Base-by-base conservation (phyloP, 2,888 invertebrate genomes). In the Pammene aurita region DNA sequence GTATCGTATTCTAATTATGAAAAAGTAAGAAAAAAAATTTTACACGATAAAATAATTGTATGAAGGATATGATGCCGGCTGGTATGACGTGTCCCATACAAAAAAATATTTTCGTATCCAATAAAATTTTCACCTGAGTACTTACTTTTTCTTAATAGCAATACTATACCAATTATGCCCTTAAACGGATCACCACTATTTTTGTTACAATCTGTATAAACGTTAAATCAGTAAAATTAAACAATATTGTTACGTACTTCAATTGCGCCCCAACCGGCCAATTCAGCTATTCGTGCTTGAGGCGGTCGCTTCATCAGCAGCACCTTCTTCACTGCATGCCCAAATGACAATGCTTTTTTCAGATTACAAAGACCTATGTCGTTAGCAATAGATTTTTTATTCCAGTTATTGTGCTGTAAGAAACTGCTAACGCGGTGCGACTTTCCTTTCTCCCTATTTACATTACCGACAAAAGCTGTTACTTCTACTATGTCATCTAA, bases 231-330 rank as follows among this genome's bases (percentile, higher is more conserved):
- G 42, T 42, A 42, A 7, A 11, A 11, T 11, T 42, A 42, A 11
- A 42, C 7, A 5, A 42, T 42, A 42, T 26, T 46, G 26, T 52
- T 2, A 52, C 35, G 42, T 62, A 62, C 62, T 5, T 41, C 50
- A 7, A 10, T 16, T 18, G 14, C 18, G 6, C 62, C 62, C 62
- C 62, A 62, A 1, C 62, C 62, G 18, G 62, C 26, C 18, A 52
- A 5, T 11, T 41, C 38, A 5, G 41, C 62, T n/a, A 7, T 41
- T n/a, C 5, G 7, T 9, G n/a, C 5, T 38, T 52, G 18, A 7
- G 62, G 62, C 18, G 62, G 62, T 10, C 6, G 2, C 62, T 26
- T 62, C 50, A 62, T 18, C 7, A 52, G 7, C 10, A 62, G 6
- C 38, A 62, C 50, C 26, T 50, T 62, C 26, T 62, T 62, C 0